phyloP scores from a whole-genome alignment of 2,797 vertebrate species.

The Scolopax rusticola region DNA sequence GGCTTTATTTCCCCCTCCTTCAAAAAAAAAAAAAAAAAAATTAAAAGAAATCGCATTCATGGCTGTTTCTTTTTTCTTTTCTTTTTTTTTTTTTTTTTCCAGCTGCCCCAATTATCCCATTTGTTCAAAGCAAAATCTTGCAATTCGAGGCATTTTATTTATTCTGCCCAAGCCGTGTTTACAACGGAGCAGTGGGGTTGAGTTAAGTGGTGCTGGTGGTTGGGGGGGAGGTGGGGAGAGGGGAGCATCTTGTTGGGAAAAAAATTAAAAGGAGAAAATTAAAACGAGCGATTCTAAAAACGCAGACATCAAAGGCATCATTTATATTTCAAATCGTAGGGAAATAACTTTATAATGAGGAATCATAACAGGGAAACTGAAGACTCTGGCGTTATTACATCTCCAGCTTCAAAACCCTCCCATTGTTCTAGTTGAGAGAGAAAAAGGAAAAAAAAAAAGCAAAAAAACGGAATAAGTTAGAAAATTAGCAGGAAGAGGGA shows the following conservation, averaged over 20 bases:
- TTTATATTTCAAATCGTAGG: slow-evolving; percentile 74
- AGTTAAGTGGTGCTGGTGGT: background rate
- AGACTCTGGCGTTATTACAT: slow-evolving; percentile 45
- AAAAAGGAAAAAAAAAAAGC: background rate
- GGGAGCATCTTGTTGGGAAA: slow-evolving; percentile 22
- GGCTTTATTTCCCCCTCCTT: background rate
- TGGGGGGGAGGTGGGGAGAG: background rate
- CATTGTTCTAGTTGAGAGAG: slow-evolving; percentile 73
- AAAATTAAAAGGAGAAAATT: slow-evolving; percentile 47
- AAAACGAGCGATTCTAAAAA: slow-evolving; percentile 41
- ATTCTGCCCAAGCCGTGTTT: slow-evolving; percentile 72
- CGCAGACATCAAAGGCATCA: slow-evolving; percentile 71
- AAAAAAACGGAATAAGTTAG: background rate
- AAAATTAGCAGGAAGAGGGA: slow-evolving; percentile 52
- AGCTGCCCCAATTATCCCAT: slow-evolving; percentile 77
- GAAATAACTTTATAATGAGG: slow-evolving; percentile 81
- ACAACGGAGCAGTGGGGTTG: slow-evolving; percentile 53
- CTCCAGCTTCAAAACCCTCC: slow-evolving; percentile 67
- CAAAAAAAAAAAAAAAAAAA: background rate
- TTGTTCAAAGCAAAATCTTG: slow-evolving; percentile 74
- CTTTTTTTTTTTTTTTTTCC: slow-evolving; percentile 17
- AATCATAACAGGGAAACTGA: slow-evolving; percentile 53
- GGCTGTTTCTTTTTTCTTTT: slow-evolving; percentile 40
- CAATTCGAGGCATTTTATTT: slow-evolving; percentile 76
- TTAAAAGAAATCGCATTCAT: slow-evolving; percentile 30